Evolutionary conservation across 92 coral and sea anemone genomes (phyloP), one percentile per base, ranked within the genome.

Genomic region (Ricordea florida): DNA sequence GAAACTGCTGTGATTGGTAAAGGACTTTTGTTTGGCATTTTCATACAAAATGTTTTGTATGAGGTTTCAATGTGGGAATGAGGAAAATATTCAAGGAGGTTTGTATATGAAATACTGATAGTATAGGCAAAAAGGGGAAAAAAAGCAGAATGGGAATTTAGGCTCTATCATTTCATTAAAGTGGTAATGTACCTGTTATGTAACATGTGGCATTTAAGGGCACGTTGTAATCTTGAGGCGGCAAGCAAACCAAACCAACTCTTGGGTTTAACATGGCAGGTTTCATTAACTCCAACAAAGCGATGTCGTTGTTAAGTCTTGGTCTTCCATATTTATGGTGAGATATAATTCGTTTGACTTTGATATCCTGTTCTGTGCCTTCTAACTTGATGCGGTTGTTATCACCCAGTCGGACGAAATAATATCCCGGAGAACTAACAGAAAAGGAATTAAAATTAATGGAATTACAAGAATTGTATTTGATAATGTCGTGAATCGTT

Each of bases 321-420:
- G 93, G 78, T n/a, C 50, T 66, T 55, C 78, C 67, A 43, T 83
- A 88, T 4, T 33, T 31, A 7, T 85, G 73, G 66, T 88, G 93
- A 23, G 51, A 45, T n/a, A 70, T 4, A 35, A 78, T 55, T 40
- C 49, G 44, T 37, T 69, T 64, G 16, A 68, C 89, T 42, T 46
- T 67, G 29, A 88, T 78, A n/a, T 42, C 33, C 22, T 80, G 84
- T 65, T 88, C 93, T 14, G 69, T 53, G 29, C 83, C 83, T 6
- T 88, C 93, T 27, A 41, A 46, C 6, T 13, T 52, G 21, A 60
- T 59, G 15, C 93, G 86, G 51, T 88, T 80, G 80, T 88, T 89
- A 1, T 88, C 93, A 27, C 93, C 93, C 29, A 88, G 86, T 28
- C 81, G 79, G 45, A 88, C 79, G 30, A 32, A 10, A 72, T 83